A percentile compares a stretch with the other conserved stretches of the same genome.
Conservation (phyloP, 2,888 invertebrate genomes). For the Aleiodes alternator region DNA sequence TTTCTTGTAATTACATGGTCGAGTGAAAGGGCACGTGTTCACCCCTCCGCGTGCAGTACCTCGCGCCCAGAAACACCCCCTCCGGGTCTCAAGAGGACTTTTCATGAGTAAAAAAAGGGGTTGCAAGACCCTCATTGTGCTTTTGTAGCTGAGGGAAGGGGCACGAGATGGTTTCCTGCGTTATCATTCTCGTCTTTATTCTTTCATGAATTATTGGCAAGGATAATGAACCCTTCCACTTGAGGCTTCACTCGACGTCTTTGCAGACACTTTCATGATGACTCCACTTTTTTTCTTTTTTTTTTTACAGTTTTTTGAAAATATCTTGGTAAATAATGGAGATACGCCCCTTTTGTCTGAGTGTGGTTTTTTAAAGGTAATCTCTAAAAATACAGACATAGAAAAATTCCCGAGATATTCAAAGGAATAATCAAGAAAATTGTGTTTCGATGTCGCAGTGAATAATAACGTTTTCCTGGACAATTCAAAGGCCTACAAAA, state of each 20-base stretch:
- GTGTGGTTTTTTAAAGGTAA: too few species aligned
- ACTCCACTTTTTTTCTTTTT: too few species aligned
- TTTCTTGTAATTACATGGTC: slow-evolving; percentile 27
- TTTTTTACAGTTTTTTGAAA: too few species aligned
- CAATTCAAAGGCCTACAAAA: too few species aligned
- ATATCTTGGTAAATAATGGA: too few species aligned
- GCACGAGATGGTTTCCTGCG: background rate
- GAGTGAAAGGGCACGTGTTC: slow-evolving; percentile 24
- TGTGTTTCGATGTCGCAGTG: too few species aligned
- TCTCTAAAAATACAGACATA: too few species aligned
- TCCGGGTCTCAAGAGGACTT: slow-evolving; percentile 26
- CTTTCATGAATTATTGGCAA: slow-evolving; percentile 23
- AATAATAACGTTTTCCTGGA: too few species aligned
- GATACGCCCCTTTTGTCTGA: too few species aligned
- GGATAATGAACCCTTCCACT: slow-evolving; percentile 31
- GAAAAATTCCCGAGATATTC: too few species aligned
- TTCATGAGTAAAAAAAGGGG: background rate
- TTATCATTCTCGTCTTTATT: slow-evolving; percentile 1
- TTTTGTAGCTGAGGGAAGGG: background rate
- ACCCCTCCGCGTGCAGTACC: background rate
- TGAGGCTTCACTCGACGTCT: background rate
- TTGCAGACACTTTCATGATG: too few species aligned
- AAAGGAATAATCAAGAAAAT: too few species aligned
- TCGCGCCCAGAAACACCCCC: background rate
- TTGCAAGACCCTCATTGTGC: background rate